These are phyloP conservation scores for Siphlonurus alternatus DNA, from an alignment of 2,888 invertebrate species.

Conservation along the genomic window DNA sequence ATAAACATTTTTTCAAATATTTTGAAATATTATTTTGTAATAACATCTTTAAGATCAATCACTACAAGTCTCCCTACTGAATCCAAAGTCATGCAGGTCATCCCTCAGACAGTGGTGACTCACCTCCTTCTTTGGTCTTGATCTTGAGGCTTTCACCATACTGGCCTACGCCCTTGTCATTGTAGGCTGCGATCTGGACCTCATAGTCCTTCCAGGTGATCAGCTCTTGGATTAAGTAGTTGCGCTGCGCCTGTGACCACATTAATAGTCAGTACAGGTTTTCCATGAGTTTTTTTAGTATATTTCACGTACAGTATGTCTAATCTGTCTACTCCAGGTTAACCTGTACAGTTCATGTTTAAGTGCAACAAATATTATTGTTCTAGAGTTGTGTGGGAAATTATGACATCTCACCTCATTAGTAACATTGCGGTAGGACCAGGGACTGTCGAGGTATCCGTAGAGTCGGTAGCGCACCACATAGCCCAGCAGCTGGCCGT, in stretches of 20 bases:
- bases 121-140: slow-evolving; percentile 82
- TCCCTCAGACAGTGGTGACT: no score
- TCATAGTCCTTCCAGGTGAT: slow-evolving; percentile 98
- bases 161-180: slow-evolving; percentile 88
- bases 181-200: slow-evolving; percentile 91
- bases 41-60: neutral
- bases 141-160: slow-evolving; percentile 83
- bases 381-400: no score
- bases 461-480: slow-evolving; percentile 78
- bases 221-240: slow-evolving; percentile 76
- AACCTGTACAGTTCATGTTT: no score
- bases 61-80: no score
- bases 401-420: slow-evolving; percentile 54
- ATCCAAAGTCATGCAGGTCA: no score
- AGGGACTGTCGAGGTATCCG: slow-evolving; percentile 83
- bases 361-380: no score
- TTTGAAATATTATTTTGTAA: no score
- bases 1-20: no score
- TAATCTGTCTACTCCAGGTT: no score
- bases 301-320: no score
- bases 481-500: slow-evolving; percentile 89
- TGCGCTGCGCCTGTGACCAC: slow-evolving; percentile 49
- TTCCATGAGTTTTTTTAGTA: no score
- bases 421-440: slow-evolving; percentile 82
- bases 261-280: no score